phyloP scores from a whole-genome alignment of 2,888 invertebrate species.

The Cheiracanthium punctorium region DNA sequence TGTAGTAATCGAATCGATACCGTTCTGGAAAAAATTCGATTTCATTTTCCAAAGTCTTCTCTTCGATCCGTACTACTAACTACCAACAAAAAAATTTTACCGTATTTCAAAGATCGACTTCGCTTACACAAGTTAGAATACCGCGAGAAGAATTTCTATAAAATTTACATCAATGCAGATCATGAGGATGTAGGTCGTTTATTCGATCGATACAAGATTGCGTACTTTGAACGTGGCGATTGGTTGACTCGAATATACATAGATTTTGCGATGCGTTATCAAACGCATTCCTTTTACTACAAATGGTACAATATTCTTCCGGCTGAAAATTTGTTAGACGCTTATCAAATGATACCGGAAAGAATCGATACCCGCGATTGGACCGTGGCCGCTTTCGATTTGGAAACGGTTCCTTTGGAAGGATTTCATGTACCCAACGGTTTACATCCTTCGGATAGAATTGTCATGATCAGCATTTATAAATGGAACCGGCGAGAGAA shows the following conservation, averaged over 20 bases:
- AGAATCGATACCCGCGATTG: background rate
- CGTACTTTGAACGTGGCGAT: background rate
- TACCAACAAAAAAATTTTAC: slow-evolving; percentile 21
- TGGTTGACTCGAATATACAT: background rate
- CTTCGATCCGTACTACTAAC: too few species aligned
- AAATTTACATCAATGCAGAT: slow-evolving; percentile 3
- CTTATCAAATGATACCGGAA: background rate
- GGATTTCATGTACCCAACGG: background rate
- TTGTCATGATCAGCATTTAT: background rate
- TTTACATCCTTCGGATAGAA: background rate
- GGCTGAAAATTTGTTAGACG: background rate
- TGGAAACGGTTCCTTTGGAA: background rate
- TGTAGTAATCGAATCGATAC: too few species aligned
- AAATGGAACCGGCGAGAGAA: background rate
- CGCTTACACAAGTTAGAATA: slow-evolving; percentile 5
- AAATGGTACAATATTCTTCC: background rate
- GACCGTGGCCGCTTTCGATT: background rate
- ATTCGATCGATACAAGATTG: background rate
- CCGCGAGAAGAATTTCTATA: slow-evolving; percentile 27
- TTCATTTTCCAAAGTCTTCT: too few species aligned
- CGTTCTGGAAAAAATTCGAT: too few species aligned
- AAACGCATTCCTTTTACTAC: background rate
- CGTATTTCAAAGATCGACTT: slow-evolving; percentile 33
- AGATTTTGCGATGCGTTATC: background rate
- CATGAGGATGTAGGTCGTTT: slow-evolving; percentile 12